A percentile compares a stretch with the other conserved stretches of the same genome.
These are phyloP conservation scores for Silurus meridionalis DNA, from an alignment of 2,113 vertebrate species.

Conservation along the genomic window DNA sequence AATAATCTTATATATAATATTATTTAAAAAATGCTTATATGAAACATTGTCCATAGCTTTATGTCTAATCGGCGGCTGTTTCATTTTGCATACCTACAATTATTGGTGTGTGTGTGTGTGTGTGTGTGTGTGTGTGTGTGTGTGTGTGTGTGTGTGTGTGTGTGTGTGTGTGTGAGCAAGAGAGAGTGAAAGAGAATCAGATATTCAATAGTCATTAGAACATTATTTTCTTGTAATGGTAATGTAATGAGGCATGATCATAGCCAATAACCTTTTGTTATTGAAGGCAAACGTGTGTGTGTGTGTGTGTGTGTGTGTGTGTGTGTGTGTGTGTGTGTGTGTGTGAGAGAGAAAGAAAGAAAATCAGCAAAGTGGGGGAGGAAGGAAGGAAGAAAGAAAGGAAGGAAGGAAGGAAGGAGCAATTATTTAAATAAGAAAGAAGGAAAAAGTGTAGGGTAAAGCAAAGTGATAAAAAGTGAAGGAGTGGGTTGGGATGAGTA, in stretches of 20 bases:
- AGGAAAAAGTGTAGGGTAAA: background rate
- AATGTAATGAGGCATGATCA: constrained; percentile 21
- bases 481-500: constrained; percentile 6
- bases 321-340: constrained; percentile 6
- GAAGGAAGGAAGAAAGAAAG: background rate
- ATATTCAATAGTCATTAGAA: constrained; percentile 9
- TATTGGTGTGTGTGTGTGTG: background rate
- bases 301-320: constrained; percentile 40
- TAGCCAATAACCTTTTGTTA: constrained; percentile 2
- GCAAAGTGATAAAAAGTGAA: background rate
- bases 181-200: background rate
- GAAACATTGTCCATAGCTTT: background rate
- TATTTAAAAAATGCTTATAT: background rate
- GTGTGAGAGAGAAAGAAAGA: background rate
- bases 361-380: background rate
- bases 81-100: background rate
- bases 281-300: background rate
- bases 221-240: background rate
- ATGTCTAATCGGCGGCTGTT: background rate
- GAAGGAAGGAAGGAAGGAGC: background rate
- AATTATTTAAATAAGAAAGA: background rate
- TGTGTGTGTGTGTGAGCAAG: background rate
- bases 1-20: no score
- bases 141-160: background rate
- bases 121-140: background rate